phyloP scores from a whole-genome alignment of 2,888 invertebrate species.

The Mythimna vitellina region DNA sequence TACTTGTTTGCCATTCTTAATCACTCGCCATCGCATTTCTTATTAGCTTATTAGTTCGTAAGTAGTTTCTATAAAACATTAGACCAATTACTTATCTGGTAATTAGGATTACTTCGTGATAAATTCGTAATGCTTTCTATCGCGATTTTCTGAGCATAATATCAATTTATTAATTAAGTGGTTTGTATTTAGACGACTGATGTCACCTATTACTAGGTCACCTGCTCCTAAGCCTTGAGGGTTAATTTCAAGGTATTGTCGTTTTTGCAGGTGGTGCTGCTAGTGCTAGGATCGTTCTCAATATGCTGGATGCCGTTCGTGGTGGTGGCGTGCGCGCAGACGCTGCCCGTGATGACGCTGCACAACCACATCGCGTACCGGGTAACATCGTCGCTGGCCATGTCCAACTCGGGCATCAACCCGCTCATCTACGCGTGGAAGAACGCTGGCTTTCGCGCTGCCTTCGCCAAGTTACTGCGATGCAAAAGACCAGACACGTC shows the following conservation, averaged over 20 bases:
- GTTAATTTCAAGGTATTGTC: too few relatives aligned
- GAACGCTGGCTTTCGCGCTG: conserved; percentile 94
- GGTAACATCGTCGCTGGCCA: conserved; percentile 93
- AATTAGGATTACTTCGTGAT: conserved; percentile 11
- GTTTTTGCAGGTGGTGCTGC: conserved; percentile 92
- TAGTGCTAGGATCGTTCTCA: conserved; percentile 95
- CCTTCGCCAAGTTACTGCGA: conserved; percentile 92
- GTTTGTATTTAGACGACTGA: background rate
- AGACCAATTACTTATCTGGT: conserved; percentile 9
- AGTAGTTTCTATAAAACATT: background rate
- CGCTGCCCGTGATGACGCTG: conserved; percentile 87
- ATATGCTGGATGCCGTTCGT: conserved; percentile 96
- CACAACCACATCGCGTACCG: conserved; percentile 91
- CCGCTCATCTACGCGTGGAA: conserved; percentile 97
- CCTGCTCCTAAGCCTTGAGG: background rate
- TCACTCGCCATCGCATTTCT: background rate
- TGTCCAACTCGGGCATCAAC: conserved; percentile 95
- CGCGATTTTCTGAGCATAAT: background rate
- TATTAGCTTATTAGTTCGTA: background rate
- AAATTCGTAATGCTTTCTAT: conserved; percentile 1
- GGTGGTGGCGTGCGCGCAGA: conserved; percentile 92
- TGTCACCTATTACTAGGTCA: background rate
- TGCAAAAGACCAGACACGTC: conserved; percentile 92
- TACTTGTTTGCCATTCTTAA: background rate
- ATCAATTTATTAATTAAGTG: background rate